phyloP scores from a whole-genome alignment of 2,113 vertebrate species.

The Triplophysa siluroides region DNA sequence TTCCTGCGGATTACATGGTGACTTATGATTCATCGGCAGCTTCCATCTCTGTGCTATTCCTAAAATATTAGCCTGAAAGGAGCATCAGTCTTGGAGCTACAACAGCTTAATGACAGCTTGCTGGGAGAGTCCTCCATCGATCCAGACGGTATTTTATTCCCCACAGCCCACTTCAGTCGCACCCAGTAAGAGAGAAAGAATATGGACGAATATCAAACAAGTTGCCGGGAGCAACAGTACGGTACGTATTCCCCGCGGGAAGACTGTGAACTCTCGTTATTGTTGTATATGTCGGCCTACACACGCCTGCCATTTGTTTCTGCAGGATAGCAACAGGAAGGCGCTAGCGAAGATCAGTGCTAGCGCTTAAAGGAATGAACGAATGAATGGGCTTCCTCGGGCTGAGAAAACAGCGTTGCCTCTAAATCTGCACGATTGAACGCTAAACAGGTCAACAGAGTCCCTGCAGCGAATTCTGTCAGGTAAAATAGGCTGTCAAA shows the following conservation, averaged over 20 bases:
- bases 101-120: background rate
- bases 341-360: constrained; percentile 20
- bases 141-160: constrained; percentile 7
- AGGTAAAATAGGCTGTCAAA: background rate
- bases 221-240: constrained; percentile 2
- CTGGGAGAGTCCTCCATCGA: background rate
- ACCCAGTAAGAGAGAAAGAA: background rate
- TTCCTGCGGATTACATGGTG: constrained; percentile 15
- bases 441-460: background rate
- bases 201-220: constrained; percentile 40
- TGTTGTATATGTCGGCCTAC: constrained; percentile 15
- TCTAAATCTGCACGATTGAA: constrained; percentile 10
- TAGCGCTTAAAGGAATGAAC: background rate
- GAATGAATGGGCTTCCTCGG: background rate
- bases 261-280: constrained; percentile 29
- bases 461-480: background rate
- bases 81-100: background rate
- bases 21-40: background rate
- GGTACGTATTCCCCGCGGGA: background rate
- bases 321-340: constrained; percentile 11
- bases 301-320: background rate
- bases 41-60: background rate
- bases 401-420: background rate
- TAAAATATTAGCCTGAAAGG: background rate
- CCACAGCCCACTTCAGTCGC: background rate